Evolutionary conservation across 1,140 invertebrate species (phyloP).

Genomic region (Microplitis demolitor): DNA sequence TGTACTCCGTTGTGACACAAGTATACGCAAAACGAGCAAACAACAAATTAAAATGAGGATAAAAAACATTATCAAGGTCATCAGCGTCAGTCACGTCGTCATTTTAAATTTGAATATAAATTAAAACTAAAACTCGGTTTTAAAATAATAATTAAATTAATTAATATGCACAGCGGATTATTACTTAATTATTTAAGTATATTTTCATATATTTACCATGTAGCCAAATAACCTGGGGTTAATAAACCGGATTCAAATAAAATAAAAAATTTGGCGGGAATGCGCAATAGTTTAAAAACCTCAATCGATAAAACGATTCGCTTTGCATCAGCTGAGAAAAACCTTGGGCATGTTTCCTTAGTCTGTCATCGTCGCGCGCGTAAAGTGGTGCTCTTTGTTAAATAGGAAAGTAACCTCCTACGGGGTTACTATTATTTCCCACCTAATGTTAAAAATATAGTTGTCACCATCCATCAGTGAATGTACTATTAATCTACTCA

Average conservation of each 20-base stretch:
- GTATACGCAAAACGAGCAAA: constrained; percentile 1
- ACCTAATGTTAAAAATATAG: background rate
- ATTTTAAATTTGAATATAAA: background rate
- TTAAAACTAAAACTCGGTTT: background rate
- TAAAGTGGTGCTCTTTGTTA: background rate
- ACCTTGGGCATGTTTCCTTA: constrained; percentile 6
- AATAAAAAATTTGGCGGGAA: background rate
- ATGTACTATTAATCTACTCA: too few species aligned
- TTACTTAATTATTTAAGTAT: too few species aligned
- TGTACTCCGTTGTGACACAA: background rate
- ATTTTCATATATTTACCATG: too few species aligned
- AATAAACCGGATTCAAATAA: background rate
- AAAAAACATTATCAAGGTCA: constrained; percentile 8
- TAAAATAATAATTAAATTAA: background rate
- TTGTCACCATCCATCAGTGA: too few species aligned
- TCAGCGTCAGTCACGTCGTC: background rate
- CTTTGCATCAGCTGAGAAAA: constrained; percentile 12
- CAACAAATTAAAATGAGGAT: background rate
- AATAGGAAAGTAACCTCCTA: background rate
- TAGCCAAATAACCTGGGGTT: too few species aligned
- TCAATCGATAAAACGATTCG: constrained; percentile 10
- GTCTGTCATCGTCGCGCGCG: constrained; percentile 26
- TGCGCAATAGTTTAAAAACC: background rate
- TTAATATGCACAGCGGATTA: too few species aligned
- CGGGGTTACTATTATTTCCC: background rate